phyloP scores from a whole-genome alignment of 2,888 invertebrate species.

The Willowsia nigromaculata region DNA sequence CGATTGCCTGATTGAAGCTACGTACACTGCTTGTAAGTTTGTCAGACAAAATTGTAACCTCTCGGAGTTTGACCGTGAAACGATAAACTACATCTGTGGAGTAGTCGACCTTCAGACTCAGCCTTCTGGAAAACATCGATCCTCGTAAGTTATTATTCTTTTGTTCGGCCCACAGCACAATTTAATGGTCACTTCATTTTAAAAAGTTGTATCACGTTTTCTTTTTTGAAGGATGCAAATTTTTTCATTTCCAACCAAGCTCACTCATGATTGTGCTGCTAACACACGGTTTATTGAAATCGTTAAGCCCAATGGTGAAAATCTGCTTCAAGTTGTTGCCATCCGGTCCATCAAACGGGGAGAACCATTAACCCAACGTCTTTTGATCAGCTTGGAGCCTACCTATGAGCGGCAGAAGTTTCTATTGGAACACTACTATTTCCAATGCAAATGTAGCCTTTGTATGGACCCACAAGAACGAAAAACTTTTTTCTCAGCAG shows the following conservation, averaged over 20 bases:
- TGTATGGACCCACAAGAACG: background rate
- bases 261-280: background rate
- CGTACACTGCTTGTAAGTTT: background rate
- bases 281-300: background rate
- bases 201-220: too few species aligned
- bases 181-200: too few species aligned
- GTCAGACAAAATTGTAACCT: constrained; percentile 2
- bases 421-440: constrained; percentile 4
- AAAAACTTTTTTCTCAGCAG: background rate
- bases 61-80: background rate
- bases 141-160: background rate
- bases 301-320: background rate
- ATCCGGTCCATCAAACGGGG: background rate
- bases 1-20: background rate
- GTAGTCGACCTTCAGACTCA: constrained; percentile 17
- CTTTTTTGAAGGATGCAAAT: constrained; percentile 13
- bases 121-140: background rate
- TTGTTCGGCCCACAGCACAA: too few species aligned
- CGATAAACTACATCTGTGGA: constrained; percentile 18
- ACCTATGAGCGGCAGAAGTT: background rate
- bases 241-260: background rate
- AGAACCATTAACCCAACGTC: background rate
- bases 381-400: background rate
- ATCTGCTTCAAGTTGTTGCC: background rate
- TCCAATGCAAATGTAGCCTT: background rate